Evolutionary conservation across 1,140 invertebrate species (phyloP), one percentile per base, ranked within the genome.

Genomic region (Bicyclus anynana): DNA sequence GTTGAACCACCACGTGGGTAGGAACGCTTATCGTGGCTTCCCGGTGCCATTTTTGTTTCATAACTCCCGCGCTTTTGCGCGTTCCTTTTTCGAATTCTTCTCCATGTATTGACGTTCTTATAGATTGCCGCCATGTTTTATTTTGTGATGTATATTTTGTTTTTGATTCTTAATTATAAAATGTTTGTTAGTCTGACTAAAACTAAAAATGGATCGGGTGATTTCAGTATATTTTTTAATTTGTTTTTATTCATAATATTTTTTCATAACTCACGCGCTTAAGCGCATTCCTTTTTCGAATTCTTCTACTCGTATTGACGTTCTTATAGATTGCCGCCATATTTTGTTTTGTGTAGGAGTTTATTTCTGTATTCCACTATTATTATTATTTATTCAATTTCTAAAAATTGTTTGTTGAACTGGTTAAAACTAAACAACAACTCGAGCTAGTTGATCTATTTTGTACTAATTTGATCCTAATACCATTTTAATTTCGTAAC

Each of bases 1-100:
- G 77, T 83, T 85, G 82, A 85, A 78, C 82, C 70, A 77, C 82
- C 82, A 85, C 82, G 80, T 85, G 82, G 82, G 81, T 65, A 73
- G 72, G 55, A 59, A 68, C 67, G 68, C 66, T 80, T 83, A 77
- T 80, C 80, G 76, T 49, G 42, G 70, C 73, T 79, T 79, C 72
- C 74, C 77, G 69, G 67, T 74, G 74, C 74, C 70, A 72, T 71
- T 67, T 71, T 68, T 68, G 69, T 72, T 71, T 65, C 64, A 67
- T 64, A 67, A 64, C 67, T 72, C 63, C 65, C 63, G 70, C 70
- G 67, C 54, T 67, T 67, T 69, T 63, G 59, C 62, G 62, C 62
- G 66, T 47, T 65, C 46, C 40, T 46, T 63, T 65, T 56, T 65
- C 59, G 42, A 53, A 33, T 44, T 29, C 17, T 33, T 40, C 37